Evolutionary conservation across 1,140 invertebrate species (phyloP).

Genomic region (Drosophila albomicans): DNA sequence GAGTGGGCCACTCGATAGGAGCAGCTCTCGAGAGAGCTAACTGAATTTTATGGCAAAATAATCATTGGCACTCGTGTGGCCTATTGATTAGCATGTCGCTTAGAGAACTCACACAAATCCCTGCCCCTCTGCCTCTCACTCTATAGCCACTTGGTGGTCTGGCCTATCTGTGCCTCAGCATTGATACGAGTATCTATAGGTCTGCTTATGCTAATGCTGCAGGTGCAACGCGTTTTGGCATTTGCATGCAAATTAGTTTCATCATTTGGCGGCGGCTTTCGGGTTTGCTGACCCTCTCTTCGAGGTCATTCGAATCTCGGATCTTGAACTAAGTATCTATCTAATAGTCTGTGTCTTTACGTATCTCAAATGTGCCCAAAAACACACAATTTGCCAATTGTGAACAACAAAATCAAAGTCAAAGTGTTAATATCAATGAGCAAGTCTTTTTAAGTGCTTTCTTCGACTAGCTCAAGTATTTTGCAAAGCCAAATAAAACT

Average conservation of each 20-base stretch:
- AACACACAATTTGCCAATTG: neutral
- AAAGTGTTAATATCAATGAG: neutral
- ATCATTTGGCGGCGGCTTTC: neutral
- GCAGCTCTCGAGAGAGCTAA: conserved; percentile 62
- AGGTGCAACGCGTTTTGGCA: conserved; percentile 75
- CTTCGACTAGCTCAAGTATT: neutral
- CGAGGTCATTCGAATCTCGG: neutral
- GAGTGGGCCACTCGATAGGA: conserved; percentile 15
- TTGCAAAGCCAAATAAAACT: neutral
- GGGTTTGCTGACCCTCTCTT: conserved; percentile 4
- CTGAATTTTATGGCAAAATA: conserved; percentile 81
- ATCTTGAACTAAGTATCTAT: conserved; percentile 13
- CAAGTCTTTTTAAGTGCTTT: neutral
- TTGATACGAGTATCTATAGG: conserved; percentile 28
- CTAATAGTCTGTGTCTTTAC: conserved; percentile 2
- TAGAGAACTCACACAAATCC: conserved; percentile 18
- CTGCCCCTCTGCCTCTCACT: neutral
- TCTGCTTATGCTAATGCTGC: conserved; percentile 69
- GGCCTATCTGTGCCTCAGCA: conserved; percentile 6
- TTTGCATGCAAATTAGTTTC: conserved; percentile 80
- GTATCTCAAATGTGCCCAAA: neutral
- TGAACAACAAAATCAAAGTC: conserved; percentile 4
- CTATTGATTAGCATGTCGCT: conserved; percentile 79
- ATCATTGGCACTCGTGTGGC: conserved; percentile 80
- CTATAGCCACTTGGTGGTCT: neutral